Base-by-base conservation (phyloP, 2,797 vertebrate genomes). In the Danio tinwini region DNA sequence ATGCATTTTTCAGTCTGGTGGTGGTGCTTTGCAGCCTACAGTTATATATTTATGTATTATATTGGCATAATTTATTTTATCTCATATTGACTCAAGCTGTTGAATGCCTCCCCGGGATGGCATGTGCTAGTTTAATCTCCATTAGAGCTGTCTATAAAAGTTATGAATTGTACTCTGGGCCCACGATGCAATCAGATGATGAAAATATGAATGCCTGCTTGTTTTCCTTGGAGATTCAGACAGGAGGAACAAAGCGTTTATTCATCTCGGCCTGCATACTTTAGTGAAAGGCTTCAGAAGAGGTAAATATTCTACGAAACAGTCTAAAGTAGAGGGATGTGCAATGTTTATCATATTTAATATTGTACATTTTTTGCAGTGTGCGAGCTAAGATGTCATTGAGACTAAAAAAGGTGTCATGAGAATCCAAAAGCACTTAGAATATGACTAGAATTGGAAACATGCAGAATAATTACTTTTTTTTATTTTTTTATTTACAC, bases 191-290 rank as follows among this genome's bases (percentile, higher is more conserved):
- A 65, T 42, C 68, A 50, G 40, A 72, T 71, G 17, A 49, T 67
- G 52, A 42, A 29, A 42, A 73, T 63, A 55, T 63, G 72, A 69
- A 68, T 61, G 78, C 45, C 7, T 29, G 73, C 58, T 49, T 67
- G 12, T 76, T 47, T 59, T 56, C 55, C 63, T 81, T 63, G 17
- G 55, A 74, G 79, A 61, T 42, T 76, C 55, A 63, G 67, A 70
- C 40, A 62, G 49, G 13, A 39, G 29, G 59, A 70, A 71, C 69
- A 42, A 72, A 44, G 58, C 47, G 52, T 67, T 76, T 67, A 67
- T 76, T 58, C 21, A 47, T 19, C 50, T 45, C 2, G 8, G 37
- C 52, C 71, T 21, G 19, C 39, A 11, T 45, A 45, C 19, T 21
- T 12, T 21, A 21, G 16, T 69, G 5, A 75, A 64, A 44, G 59